Evolutionary conservation across 2,888 invertebrate genomes (phyloP).

Genomic region (Cephus pulcher): DNA sequence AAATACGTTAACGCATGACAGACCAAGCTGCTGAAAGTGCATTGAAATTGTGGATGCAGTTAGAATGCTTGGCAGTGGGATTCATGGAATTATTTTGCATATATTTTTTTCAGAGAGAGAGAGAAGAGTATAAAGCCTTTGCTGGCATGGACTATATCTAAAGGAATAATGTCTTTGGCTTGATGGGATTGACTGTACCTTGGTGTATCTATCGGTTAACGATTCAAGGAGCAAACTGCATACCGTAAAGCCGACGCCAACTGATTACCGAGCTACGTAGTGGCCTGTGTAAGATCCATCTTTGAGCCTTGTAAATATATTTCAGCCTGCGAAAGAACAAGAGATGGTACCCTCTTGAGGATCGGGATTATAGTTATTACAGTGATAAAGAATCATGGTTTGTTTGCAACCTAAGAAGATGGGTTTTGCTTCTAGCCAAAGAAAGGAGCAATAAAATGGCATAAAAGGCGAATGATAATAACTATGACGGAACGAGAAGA

Average conservation of each 20-base stretch:
- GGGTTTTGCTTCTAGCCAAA: neutral
- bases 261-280: neutral
- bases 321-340: neutral
- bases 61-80: neutral
- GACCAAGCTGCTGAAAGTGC: neutral
- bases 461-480: neutral
- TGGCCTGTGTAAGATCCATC: neutral
- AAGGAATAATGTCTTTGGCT: neutral
- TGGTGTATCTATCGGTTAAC: slow-evolving; percentile 2
- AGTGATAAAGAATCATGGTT: slow-evolving; percentile 54
- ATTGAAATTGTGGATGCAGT: neutral
- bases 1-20: neutral
- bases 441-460: neutral
- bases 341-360: slow-evolving; percentile 7
- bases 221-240: slow-evolving; percentile 6
- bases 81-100: neutral
- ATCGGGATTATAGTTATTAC: slow-evolving; percentile 53
- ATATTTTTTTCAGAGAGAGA: neutral
- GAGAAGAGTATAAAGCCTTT: neutral
- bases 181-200: neutral
- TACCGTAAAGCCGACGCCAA: slow-evolving; percentile 8
- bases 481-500: neutral
- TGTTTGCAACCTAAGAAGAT: slow-evolving; percentile 35
- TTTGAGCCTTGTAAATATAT: neutral
- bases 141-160: neutral